phyloP scores from a whole-genome alignment of 2,888 invertebrate species.

The Lysandra coridon region DNA sequence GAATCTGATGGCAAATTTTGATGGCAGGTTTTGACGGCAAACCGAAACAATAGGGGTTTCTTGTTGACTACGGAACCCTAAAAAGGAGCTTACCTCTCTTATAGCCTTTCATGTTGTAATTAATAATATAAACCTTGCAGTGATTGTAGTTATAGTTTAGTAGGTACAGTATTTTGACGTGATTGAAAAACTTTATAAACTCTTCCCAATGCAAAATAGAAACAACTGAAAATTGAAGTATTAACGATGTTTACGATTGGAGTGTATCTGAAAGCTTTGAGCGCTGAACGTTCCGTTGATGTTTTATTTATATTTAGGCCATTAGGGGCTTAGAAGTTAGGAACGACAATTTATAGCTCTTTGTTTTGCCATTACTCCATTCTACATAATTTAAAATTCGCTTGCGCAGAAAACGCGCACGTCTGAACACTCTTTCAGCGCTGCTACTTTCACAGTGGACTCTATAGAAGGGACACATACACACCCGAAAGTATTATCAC shows the following conservation, averaged over 20 bases:
- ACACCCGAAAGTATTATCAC: too few relatives aligned
- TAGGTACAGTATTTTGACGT: background rate
- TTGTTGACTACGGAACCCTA: too few relatives aligned
- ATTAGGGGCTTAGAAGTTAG: slow-evolving; percentile 12
- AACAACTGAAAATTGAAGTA: slow-evolving; percentile 5
- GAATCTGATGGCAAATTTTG: too few relatives aligned
- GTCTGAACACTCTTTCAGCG: too few relatives aligned
- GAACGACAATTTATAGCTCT: slow-evolving; percentile 21
- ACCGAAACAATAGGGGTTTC: too few relatives aligned
- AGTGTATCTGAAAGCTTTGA: slow-evolving; percentile 19
- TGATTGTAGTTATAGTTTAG: background rate
- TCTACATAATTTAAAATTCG: background rate
- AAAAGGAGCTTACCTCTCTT: too few relatives aligned
- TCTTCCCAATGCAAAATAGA: background rate
- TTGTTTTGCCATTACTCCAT: slow-evolving; percentile 13
- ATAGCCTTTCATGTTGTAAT: too few relatives aligned
- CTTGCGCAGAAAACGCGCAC: too few relatives aligned
- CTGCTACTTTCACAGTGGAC: too few relatives aligned
- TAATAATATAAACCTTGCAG: too few relatives aligned
- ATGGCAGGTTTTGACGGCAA: too few relatives aligned
- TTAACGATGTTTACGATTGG: slow-evolving; percentile 13
- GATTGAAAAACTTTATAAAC: background rate
- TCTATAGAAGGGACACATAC: too few relatives aligned
- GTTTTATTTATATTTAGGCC: slow-evolving; percentile 21
- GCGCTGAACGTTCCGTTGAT: background rate